These are phyloP conservation scores for Botrylloides violaceus DNA, from an alignment of 23 tunicate species.

Conservation along the genomic window DNA sequence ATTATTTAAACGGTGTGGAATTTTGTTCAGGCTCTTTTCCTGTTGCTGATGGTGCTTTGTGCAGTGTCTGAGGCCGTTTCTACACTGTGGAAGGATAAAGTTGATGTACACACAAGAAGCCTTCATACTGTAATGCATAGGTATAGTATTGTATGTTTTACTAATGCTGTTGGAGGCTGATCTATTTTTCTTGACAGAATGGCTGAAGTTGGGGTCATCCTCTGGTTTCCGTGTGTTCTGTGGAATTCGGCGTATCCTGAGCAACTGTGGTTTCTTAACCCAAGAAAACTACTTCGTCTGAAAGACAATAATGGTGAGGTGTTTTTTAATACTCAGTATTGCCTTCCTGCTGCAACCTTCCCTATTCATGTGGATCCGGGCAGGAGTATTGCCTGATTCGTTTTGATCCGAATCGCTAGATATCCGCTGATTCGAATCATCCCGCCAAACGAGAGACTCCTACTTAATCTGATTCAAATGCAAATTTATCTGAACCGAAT, in stretches of 20 bases:
- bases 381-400: too few relatives aligned
- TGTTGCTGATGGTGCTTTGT: conserved; percentile 63
- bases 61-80: conserved; percentile 70
- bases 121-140: conserved; percentile 64
- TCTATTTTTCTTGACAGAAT: conserved; percentile 31
- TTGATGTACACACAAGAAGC: conserved; percentile 63
- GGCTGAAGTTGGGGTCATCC: conserved; percentile 74
- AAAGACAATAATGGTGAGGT: conserved; percentile 58
- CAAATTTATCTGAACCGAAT: too few relatives aligned
- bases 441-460: too few relatives aligned
- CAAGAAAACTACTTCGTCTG: conserved; percentile 53
- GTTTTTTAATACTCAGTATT: too few relatives aligned
- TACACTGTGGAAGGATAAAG: conserved; percentile 61
- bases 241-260: conserved; percentile 90
- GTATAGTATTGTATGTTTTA: too few relatives aligned
- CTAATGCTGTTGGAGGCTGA: too few relatives aligned
- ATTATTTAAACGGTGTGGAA: too few relatives aligned
- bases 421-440: too few relatives aligned
- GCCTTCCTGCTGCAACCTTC: too few relatives aligned
- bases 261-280: conserved; percentile 86
- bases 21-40: conserved; percentile 47
- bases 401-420: too few relatives aligned
- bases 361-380: too few relatives aligned
- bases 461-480: too few relatives aligned
- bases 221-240: conserved; percentile 97